Evolutionary conservation across 2,797 vertebrate species (phyloP), one percentile per base, ranked within the genome.

Genomic region (Pristis pectinata): DNA sequence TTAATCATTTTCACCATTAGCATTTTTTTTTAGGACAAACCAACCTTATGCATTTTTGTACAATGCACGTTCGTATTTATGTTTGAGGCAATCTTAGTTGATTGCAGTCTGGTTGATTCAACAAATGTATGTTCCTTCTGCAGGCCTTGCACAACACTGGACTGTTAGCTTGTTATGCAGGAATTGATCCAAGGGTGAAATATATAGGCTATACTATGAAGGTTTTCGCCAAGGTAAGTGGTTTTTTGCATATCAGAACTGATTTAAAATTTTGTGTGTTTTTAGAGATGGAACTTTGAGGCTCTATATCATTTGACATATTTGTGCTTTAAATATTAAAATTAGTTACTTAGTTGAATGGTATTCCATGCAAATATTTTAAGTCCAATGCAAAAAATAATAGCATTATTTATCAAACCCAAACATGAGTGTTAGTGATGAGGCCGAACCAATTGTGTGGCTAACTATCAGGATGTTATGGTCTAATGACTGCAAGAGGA

Each of bases 191-290:
- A 70, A 97, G 98, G 96, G 99, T 99, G 95, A 98, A 98, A 95
- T 97, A 98, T 79, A 97, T 99, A 94, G 99, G 99, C 96, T 99
- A 99, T n/a, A 98, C 98, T 95, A 99, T 99, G 98, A 99, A 99
- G 96, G 98, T 99, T 95, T 99, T 99, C 95, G 98, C 98, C n/a
- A 99, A 99, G 97, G 99, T 99, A 93, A 96, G 67, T 74, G 4
- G 53, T 30, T 24, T 93, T 93, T 34, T 93, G 41, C 41, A 15
- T 49, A 67, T 94, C 24, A 53, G 70, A 93, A 93, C 67, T 34
- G 44, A 49, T 30, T n/a, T 72, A 89, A 89, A 15, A 10, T 91
- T 15, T 34, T 37, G 15, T 64, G 34, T 10, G 0, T 24, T 64
- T 91, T 67, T n/a, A 91, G n/a, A 91, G 34, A 76, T 53, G 22